A percentile compares a stretch with the other conserved stretches of the same genome.
Conservation (phyloP, 30 jellyfish, hydroid and myxozoan species). For the Cassiopea andromeda region DNA sequence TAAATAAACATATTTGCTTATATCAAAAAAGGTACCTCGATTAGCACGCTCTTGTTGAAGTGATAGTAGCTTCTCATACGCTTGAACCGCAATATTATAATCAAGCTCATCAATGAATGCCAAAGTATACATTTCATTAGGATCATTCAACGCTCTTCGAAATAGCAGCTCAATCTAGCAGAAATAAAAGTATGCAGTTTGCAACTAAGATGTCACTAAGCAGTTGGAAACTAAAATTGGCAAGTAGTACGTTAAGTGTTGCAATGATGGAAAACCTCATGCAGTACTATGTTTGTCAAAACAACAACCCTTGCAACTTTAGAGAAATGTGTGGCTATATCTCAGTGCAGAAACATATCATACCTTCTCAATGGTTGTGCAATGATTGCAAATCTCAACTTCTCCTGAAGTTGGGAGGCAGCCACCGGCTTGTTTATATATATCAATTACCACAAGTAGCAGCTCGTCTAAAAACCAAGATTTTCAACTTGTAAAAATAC, state of each 20-base stretch:
- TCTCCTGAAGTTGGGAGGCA: conserved; percentile 51
- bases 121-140: conserved; percentile 20
- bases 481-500: too few species aligned
- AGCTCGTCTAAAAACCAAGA: conserved; percentile 31
- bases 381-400: conserved; percentile 32
- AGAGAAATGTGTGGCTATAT: too few species aligned
- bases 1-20: too few species aligned
- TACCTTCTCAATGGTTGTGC: conserved; percentile 44
- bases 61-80: conserved; percentile 19
- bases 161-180: conserved; percentile 45
- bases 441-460: conserved; percentile 29
- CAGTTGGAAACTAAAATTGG: too few species aligned
- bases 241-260: too few species aligned
- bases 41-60: conserved; percentile 15
- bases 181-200: neutral
- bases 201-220: neutral
- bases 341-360: neutral
- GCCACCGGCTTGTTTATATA: conserved; percentile 38
- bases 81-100: conserved; percentile 50
- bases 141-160: conserved; percentile 49
- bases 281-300: too few species aligned
- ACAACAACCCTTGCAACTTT: too few species aligned
- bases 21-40: neutral
- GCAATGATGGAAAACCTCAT: too few species aligned
- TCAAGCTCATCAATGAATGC: conserved; percentile 57